A percentile compares a stretch with the other conserved stretches of the same genome.
Evolutionary conservation across 2,888 invertebrate genomes (phyloP).

Genomic region (Pegoplata infirma): DNA sequence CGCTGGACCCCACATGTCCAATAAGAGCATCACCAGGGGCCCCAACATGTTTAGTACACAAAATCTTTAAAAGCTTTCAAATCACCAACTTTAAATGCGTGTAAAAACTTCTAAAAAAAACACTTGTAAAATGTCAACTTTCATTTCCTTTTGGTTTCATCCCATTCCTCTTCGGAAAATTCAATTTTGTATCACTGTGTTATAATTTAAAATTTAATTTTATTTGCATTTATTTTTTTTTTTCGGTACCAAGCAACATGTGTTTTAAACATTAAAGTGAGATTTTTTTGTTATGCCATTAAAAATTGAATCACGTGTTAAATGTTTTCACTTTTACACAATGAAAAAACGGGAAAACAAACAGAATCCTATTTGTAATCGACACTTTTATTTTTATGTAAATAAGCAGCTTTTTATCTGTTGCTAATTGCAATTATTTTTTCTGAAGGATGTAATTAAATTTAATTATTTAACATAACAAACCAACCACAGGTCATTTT

Average conservation of each 20-base stretch:
- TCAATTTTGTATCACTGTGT: no score
- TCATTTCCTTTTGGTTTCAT: no score
- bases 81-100: no score
- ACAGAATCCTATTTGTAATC: not conserved
- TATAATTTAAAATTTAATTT: not conserved
- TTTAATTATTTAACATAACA: constrained; percentile 22
- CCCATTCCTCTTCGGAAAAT: no score
- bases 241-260: not conserved
- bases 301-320: constrained; percentile 32
- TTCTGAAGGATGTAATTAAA: constrained; percentile 29
- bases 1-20: no score
- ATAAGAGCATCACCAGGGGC: no score
- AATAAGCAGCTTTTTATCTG: not conserved
- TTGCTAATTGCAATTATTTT: constrained; percentile 13
- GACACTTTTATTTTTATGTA: not conserved
- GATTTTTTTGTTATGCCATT: constrained; percentile 7
- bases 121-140: no score
- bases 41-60: no score
- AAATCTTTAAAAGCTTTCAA: no score
- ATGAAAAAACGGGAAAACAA: not conserved
- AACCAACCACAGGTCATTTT: constrained; percentile 8
- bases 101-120: no score
- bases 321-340: constrained; percentile 30
- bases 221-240: not conserved
- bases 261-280: constrained; percentile 4